phyloP scores from a whole-genome alignment of 2,113 vertebrate genomes.

The Anguilla japonica region DNA sequence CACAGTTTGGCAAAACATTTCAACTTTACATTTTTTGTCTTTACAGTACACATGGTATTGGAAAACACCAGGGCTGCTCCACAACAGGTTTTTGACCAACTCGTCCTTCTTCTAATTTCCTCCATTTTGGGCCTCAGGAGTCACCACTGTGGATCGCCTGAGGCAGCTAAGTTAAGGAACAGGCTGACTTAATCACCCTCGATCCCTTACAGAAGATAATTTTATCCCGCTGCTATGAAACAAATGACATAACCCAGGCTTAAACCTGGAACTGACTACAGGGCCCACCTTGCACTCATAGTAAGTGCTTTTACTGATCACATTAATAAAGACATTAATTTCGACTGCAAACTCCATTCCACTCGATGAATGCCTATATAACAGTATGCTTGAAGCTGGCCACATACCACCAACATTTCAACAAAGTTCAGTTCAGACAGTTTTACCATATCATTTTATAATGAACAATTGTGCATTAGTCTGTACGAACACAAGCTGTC shows the following conservation, averaged over 20 bases:
- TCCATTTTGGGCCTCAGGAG: too few relatives aligned
- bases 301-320: not conserved
- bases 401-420: not conserved
- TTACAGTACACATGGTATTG: not conserved
- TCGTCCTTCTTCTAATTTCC: not conserved
- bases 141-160: too few relatives aligned
- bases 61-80: not conserved
- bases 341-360: not conserved
- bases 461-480: not conserved
- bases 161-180: too few relatives aligned
- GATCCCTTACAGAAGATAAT: too few relatives aligned
- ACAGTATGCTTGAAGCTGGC: not conserved
- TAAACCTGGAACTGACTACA: not conserved
- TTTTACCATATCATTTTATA: not conserved
- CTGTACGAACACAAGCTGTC: not conserved
- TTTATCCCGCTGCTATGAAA: too few relatives aligned
- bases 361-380: not conserved
- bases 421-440: not conserved
- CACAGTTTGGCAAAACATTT: conserved; percentile 4
- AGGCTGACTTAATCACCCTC: too few relatives aligned
- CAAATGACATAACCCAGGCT: not conserved
- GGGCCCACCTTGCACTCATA: not conserved
- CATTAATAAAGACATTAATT: not conserved
- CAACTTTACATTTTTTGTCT: not conserved
- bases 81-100: not conserved